Base-by-base conservation (phyloP, 2,797 vertebrate genomes). In the Mormyrops attenuatus region DNA sequence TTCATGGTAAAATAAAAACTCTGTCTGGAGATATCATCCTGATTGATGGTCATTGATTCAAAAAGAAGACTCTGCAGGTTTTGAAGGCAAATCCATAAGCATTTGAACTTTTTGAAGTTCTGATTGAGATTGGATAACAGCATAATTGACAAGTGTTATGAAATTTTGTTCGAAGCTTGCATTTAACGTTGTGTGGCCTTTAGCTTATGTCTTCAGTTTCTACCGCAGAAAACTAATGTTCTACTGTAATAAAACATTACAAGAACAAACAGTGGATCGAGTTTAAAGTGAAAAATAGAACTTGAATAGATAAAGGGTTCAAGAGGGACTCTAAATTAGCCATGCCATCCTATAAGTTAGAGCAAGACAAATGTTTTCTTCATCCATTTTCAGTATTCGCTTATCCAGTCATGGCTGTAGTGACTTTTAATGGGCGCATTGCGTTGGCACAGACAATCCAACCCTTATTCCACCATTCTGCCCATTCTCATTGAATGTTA, bases 51-150 rank as follows among this genome's bases (percentile, higher is more conserved):
- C 90, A 89, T 91, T 89, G 87, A 87, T 91, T 87, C 88, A 30
- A 89, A 91, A 50, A 38, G 5, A 17, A 8, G 9, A 38, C 89
- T 50, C 88, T 89, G 88, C 52, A 88, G 55, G 90, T 89, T 89
- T 73, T 90, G 91, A 88, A 50, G 92, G 89, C 60, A 60, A 60
- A 88, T 92, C 89, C 82, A 82, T 88, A 90, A 91, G 87, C 41
- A 87, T 88, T 57, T 88, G 57, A 9, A 4, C 13, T 69, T 69
- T 69, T 89, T 52, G 55, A 22, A 11, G n/a, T 77, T 73, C 9
- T 87, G 63, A 22, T 85, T 49, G 69, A 77, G 47, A 30, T 47
- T 11, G 26, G 22, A 86, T 52, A 49, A 26, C 84, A 26, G 60
- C 17, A 30, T 73, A 13, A 73, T 86, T 73, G 20, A 87, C 34